Evolutionary conservation across 2,888 invertebrate species (phyloP), one percentile per base, ranked within the genome.

Genomic region (Atethmia centrago): DNA sequence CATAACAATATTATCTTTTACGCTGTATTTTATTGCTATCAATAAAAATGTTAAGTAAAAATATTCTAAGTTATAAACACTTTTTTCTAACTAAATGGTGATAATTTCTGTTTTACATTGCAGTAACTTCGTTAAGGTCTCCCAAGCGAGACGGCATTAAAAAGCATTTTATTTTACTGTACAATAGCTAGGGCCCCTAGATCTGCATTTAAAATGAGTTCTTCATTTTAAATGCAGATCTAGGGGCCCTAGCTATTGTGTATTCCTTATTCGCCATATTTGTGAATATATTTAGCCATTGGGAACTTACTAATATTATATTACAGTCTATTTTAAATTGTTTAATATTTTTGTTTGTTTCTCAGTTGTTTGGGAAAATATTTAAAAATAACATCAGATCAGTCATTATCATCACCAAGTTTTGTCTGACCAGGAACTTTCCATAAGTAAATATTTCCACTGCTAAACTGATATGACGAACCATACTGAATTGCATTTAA

Each of bases 21-120:
- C 47, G 14, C 47, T 53, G 25, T 75, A 71, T 42, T 82, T 82
- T 82, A 82, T 71, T 58, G 78, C 79, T 67, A 67, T 78, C 79
- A 71, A 79, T 83, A 83, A 81, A 84, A 80, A 75, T 75, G 65
- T 68, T 61, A 51, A 71, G 65, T 65, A 40, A 58, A 80, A 74
- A 68, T 83, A 81, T 81, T 80, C 84, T 75, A 45, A 74, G 67
- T 68, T 75, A 80, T 75, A 71, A 83, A 81, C 71, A 75, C 71
- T 83, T 81, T 81, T 83, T 82, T 80, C 31, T 62, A 58, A 58
- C 45, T 74, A 81, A 81, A 83, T 71, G 71, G 68, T 84, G 82
- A 82, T 77, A 84, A 77, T 74, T 80, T 73, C 70, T 77, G 45
- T 74, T 51, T 42, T 55, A 65, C 66, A 66, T 55, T 56, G 74